Base-by-base conservation (phyloP, 1,140 invertebrate genomes). In the Drosophila simulans region DNA sequence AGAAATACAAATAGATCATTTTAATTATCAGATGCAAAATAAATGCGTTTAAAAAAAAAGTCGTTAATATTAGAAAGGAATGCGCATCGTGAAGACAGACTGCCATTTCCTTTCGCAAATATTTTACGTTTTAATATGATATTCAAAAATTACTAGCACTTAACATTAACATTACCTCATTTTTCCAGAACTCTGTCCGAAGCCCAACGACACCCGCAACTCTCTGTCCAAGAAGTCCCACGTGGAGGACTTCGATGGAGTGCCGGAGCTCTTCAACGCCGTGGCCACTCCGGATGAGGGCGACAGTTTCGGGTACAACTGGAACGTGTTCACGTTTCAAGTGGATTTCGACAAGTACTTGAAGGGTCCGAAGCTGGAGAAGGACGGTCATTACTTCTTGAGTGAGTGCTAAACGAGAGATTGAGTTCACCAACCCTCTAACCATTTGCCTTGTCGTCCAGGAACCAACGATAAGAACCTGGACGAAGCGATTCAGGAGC, bases 161-260 rank as follows among this genome's bases (percentile, higher is more conserved):
- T 2, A n/a, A 1, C 12, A n/a, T 15, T 10, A 12, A 48, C 11
- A 20, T 31, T 17, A 0, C 8, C n/a, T 25, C 48, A 35, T 66
- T 49, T 52, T 84, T 68, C 15, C 34, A 97, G 96, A 98, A 89
- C 95, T 98, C 91, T 99, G 98, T 93, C 97, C 97, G 0, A 97
- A 97, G 90, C 90, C 95, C 25, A 97, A 97, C 90, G 94, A 95
- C 80, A 96, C 96, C 7, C 93, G 95, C 35, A 94, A 94, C 75
- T 94, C 95, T 35, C 92, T 98, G 46, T 96, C 95, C 42, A 95
- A 95, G 84, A 95, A 97, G 64, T 98, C 97, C 4, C 96, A 98
- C 89, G 96, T 98, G 5, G 97, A 98, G 91, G 96, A 97, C 64
- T 94, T 98, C 31, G 94, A 93, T 48, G 96, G 97, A 54, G 94